Base-by-base conservation (phyloP, 2,888 invertebrate genomes). In the Furcula furcula region DNA sequence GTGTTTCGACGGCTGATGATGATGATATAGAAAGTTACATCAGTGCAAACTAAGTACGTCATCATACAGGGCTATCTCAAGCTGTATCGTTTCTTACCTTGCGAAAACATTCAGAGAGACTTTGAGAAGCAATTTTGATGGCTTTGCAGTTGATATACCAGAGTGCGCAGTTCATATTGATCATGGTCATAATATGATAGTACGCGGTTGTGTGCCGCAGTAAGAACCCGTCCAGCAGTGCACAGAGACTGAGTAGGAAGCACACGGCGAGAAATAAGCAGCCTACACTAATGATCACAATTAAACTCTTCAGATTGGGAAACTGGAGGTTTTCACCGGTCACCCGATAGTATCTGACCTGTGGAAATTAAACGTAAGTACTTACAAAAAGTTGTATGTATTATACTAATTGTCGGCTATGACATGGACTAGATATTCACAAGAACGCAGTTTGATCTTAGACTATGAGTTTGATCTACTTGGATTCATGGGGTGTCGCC, bases 131-230 rank as follows among this genome's bases (percentile, higher is more conserved):
- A 22, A 91, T 90, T 57, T 91, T 91, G 36, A 93, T 92, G 1
- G 91, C 93, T 56, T 91, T 88, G 40, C 92, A 92, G 63, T 93
- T 93, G 34, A 93, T 93, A 55, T 92, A 93, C 93, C 93, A 93
- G 1, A 93, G 76, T 0, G 93, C 92, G 42, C 92, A 92, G 62
- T 93, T 93, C 93, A 93, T 93, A 54, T 93, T 93, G 30, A 93
- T 91, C 92, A 92, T 93, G 0, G 90, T 93, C 18, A 93, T 91
- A 27, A 93, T 92, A 52, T 93, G 93, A 57, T 90, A 91, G 58
- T 92, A 92, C 0, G 91, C 92, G 1, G 76, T 65, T 0, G 93
- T 93, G 52, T 93, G 93, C 59, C 90, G 89, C 7, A 93, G 61
- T 2, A 91, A 88, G 64, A 92, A 93, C 0, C 93, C 93, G 27